Percentiles rank a stretch among this genome's conserved stretches.
Conservation (phyloP, 2,888 invertebrate genomes). For the Diaphora mendica region DNA sequence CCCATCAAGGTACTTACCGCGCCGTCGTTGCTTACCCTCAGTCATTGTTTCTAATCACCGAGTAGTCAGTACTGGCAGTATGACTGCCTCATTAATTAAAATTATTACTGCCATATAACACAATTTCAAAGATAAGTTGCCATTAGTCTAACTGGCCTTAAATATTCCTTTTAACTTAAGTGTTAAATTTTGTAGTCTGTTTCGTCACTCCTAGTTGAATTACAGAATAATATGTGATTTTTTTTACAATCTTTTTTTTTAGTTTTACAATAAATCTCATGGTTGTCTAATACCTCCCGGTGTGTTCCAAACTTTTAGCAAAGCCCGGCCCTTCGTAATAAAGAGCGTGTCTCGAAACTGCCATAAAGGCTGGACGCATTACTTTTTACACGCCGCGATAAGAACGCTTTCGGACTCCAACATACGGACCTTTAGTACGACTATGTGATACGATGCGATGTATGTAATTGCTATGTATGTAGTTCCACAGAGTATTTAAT, state of each 20-base stretch:
- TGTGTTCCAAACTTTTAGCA: slow-evolving; percentile 45
- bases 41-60: too few species aligned
- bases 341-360: slow-evolving; percentile 85
- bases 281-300: slow-evolving; percentile 37
- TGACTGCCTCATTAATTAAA: too few species aligned
- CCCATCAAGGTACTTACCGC: too few species aligned
- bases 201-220: too few species aligned
- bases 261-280: neutral
- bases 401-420: slow-evolving; percentile 69
- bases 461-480: slow-evolving; percentile 24
- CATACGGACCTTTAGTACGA: slow-evolving; percentile 34
- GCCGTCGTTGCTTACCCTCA: too few species aligned
- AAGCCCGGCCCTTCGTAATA: slow-evolving; percentile 78
- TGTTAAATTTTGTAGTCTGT: too few species aligned
- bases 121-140: too few species aligned
- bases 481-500: slow-evolving; percentile 2
- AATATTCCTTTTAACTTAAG: too few species aligned
- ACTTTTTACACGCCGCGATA: slow-evolving; percentile 84
- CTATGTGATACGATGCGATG: slow-evolving; percentile 34
- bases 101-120: too few species aligned
- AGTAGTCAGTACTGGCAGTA: too few species aligned
- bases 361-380: slow-evolving; percentile 85
- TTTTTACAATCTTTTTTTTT: neutral
- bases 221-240: neutral
- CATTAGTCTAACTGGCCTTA: too few species aligned